Percentiles rank a stretch among this genome's conserved stretches.
Evolutionary conservation across 2,797 vertebrate species (phyloP).

Genomic region (Gobio occitaniae): DNA sequence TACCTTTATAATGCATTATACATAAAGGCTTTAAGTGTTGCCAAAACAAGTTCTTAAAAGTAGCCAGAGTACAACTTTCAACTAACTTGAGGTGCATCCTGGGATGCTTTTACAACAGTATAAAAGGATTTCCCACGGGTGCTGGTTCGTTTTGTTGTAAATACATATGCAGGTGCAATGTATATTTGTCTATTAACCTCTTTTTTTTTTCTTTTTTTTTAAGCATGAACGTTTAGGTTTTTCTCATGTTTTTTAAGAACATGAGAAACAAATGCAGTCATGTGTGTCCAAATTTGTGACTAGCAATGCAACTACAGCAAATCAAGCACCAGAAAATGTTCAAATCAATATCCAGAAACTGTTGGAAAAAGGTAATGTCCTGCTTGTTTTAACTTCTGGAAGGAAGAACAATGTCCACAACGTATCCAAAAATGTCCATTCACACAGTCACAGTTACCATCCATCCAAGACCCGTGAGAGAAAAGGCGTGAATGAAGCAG

Average conservation of each 20-base stretch:
- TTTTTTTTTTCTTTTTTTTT: neutral
- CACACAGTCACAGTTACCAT: slow-evolving; percentile 13
- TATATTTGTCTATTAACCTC: neutral
- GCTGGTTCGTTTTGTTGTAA: neutral
- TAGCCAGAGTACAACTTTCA: neutral
- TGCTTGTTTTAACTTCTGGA: slow-evolving; percentile 23
- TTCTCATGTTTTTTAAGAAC: neutral
- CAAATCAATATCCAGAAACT: neutral
- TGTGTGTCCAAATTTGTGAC: neutral
- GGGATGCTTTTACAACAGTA: slow-evolving; percentile 1
- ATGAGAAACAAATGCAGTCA: neutral
- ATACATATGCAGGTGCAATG: neutral
- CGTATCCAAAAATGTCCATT: slow-evolving; percentile 28
- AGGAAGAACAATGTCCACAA: neutral
- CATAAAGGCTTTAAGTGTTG: neutral
- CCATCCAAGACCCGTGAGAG: slow-evolving; percentile 31
- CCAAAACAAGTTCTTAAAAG: neutral
- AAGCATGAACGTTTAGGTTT: neutral
- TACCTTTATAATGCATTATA: neutral
- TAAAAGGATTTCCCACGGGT: neutral
- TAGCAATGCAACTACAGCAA: neutral
- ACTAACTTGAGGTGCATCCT: neutral
- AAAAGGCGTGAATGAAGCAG: slow-evolving; percentile 27
- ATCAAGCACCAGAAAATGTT: neutral
- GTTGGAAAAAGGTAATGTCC: neutral